Base-by-base conservation (phyloP, 2,113 vertebrate genomes). In the Platichthys flesus region DNA sequence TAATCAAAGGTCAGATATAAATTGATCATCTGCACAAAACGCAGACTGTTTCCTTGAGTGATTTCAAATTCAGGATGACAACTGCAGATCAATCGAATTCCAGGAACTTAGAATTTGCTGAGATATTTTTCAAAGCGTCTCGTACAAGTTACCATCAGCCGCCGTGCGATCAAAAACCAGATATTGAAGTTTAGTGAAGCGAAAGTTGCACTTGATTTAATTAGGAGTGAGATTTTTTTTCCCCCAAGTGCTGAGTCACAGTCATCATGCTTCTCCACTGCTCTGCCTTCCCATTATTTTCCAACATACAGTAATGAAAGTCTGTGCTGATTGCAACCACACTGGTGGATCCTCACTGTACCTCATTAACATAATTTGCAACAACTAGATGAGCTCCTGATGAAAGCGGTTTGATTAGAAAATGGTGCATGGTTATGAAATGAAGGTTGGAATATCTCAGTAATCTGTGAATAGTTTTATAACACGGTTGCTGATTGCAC, bases 141-240 rank as follows among this genome's bases (percentile, higher is more conserved):
- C 26, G 23, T 37, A 73, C 85, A 89, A 68, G 87, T 84, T 86
- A 90, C 64, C 23, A 59, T 67, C 75, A 79, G 89, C 78, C 68
- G 56, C 79, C 26, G 40, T 5, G 2, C 21, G 78, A 89, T 91
- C 81, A 87, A 78, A 31, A 89, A 85, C 79, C 79, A 85, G 83
- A 90, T 88, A 82, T 87, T 84, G 85, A 91, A 89, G 85, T 90
- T 78, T 85, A 74, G 87, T 76, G 76, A 88, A 75, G 83, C 90
- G 84, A 87, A 85, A 72, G 83, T 75, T 63, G 85, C 81, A 70
- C 79, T 82, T 91, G 87, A 93, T 92, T 92, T 81, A 86, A 93
- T 93, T 92, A 93, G 83, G 40, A 71, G 74, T 66, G 71, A 84
- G 52, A 69, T 85, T 75, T 77, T 73, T 52, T 52, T 54, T 2